A percentile compares a stretch with the other conserved stretches of the same genome.
phyloP scores from a whole-genome alignment of 2,113 vertebrate genomes.

The Theropithecus gelada region DNA sequence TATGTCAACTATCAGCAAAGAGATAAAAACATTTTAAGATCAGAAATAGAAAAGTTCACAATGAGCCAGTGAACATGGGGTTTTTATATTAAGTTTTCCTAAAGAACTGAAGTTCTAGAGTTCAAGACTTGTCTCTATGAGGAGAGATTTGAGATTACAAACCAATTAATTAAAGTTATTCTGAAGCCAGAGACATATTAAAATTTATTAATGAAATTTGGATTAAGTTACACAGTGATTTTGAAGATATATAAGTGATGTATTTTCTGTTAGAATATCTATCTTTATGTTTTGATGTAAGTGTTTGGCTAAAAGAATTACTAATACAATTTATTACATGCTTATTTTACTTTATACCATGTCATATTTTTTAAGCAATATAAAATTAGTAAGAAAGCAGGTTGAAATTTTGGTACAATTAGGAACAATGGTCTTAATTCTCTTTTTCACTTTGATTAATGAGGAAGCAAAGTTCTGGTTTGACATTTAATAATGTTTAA shows the following conservation, averaged over 20 bases:
- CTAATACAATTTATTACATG: not conserved
- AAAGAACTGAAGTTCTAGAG: not conserved
- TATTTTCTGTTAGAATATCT: not conserved
- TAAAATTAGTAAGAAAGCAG: not conserved
- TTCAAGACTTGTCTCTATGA: not conserved
- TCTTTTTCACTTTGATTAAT: not conserved
- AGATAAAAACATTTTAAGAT: not conserved
- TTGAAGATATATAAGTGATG: not conserved
- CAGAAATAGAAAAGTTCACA: not conserved
- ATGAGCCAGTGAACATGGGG: not conserved
- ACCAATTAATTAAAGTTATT: not conserved
- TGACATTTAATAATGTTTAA: not conserved
- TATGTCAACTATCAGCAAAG: not conserved
- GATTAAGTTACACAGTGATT: not conserved
- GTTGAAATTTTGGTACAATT: not conserved
- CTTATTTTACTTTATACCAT: not conserved
- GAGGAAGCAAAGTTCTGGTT: not conserved
- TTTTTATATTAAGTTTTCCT: not conserved
- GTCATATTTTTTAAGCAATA: not conserved
- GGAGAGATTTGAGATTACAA: not conserved
- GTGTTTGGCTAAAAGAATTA: not conserved
- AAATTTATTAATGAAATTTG: not conserved
- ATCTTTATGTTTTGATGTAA: not conserved
- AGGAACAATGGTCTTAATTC: not conserved
- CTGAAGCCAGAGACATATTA: not conserved